Base-by-base conservation (phyloP, 2,888 invertebrate species). In the Pasiphila rectangulata region DNA sequence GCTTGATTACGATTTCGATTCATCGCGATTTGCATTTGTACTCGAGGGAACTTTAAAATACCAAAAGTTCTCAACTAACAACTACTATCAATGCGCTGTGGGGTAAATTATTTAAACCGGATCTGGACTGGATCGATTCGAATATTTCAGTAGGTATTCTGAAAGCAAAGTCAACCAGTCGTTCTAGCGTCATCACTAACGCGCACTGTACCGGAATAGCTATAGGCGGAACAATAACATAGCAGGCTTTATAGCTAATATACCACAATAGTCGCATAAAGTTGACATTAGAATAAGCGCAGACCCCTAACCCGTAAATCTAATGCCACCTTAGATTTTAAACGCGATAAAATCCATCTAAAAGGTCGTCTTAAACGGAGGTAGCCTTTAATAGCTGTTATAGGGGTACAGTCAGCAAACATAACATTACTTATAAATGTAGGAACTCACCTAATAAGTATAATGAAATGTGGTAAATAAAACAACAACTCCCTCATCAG, bases 231-330 rank as follows among this genome's bases (percentile, higher is more conserved):
- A 67, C 62, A 64, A 71, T 71, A 69, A 68, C 67, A 64, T 54
- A 56, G 56, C 27, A 36, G 44, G 7, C 59, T 79, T 79, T 77
- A 81, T 79, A 69, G 77, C 75, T 72, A 78, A 78, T 78, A 73
- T 70, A 47, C 48, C 44, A 68, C 67, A 72, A 71, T 66, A 16
- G 63, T 61, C 64, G 64, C 69, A 63, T 76, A 69, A 77, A 74
- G 58, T 57, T 59, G 56, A 59, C 69, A 79, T 79, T 69, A 75
- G 59, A 75, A 72, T 72, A 67, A 69, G 67, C 71, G 71, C 67
- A 67, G 57, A 57, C 57, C 66, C 64, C 61, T 38, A 40, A 60
- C 45, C 67, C 66, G 71, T 81, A 72, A 78, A 74, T 74, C 64
- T 52, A 53, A 74, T 67, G 56, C 67, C 61, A 75, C 67, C 63